A percentile compares a stretch with the other conserved stretches of the same genome.
These are phyloP conservation scores for Galaxea fascicularis DNA, from an alignment of 92 coral and sea anemone species.

Conservation along the genomic window DNA sequence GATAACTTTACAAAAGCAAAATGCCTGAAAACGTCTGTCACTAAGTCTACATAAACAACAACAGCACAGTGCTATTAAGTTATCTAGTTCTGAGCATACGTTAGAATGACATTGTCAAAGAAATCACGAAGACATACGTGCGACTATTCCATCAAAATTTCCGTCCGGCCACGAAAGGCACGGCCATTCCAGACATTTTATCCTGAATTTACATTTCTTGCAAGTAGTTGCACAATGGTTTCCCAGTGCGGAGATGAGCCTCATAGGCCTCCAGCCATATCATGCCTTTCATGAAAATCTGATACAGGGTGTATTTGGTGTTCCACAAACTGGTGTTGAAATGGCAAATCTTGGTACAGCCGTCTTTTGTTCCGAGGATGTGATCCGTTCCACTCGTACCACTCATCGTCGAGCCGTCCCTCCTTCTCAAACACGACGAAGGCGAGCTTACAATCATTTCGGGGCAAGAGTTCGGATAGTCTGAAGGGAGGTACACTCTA, in stretches of 20 bases:
- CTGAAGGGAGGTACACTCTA: conserved; percentile 72
- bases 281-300: conserved; percentile 85
- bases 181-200: too few relatives aligned
- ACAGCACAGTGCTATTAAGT: too few relatives aligned
- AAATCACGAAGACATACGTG: too few relatives aligned
- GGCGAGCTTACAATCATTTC: conserved; percentile 74
- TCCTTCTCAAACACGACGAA: conserved; percentile 25
- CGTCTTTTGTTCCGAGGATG: conserved; percentile 64
- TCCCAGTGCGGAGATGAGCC: conserved; percentile 75
- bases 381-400: conserved; percentile 35
- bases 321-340: conserved; percentile 72
- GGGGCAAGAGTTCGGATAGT: conserved; percentile 80
- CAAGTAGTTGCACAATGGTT: conserved; percentile 58
- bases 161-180: too few relatives aligned
- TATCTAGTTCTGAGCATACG: too few relatives aligned
- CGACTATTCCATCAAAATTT: too few relatives aligned
- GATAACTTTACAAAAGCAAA: too few relatives aligned
- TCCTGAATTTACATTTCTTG: conserved; percentile 51
- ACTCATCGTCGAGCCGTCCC: conserved; percentile 38
- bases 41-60: too few relatives aligned
- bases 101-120: too few relatives aligned
- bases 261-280: conserved; percentile 95
- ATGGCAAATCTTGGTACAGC: conserved; percentile 78
- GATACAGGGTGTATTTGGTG: conserved; percentile 72
- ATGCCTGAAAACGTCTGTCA: too few relatives aligned